Evolutionary conservation across 2,888 invertebrate genomes (phyloP).

Genomic region (Dryobotodes eremita): DNA sequence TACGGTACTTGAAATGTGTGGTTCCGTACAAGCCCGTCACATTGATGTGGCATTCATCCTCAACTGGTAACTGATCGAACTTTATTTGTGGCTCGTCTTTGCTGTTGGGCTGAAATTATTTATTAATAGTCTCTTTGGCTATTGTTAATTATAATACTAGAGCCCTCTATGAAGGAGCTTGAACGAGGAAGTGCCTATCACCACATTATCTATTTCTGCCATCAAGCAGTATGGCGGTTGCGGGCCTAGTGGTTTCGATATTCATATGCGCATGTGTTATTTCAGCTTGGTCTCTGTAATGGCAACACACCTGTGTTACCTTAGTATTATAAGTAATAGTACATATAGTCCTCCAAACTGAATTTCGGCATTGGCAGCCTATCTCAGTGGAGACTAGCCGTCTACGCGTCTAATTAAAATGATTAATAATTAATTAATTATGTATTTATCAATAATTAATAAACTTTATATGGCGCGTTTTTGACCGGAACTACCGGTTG

Average conservation of each 20-base stretch:
- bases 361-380: too few relatives aligned
- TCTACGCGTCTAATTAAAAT: too few relatives aligned
- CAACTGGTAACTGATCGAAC: slow-evolving; percentile 65
- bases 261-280: neutral
- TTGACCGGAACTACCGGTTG: too few relatives aligned
- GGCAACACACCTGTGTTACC: neutral
- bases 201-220: neutral
- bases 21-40: slow-evolving; percentile 74
- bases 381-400: too few relatives aligned
- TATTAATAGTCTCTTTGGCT: neutral
- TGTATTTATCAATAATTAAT: too few relatives aligned
- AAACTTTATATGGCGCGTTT: too few relatives aligned
- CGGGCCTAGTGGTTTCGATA: neutral
- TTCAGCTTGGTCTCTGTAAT: neutral
- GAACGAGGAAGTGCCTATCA: neutral
- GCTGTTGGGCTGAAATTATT: slow-evolving; percentile 69
- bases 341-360: too few relatives aligned
- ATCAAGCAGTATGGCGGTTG: neutral
- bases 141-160: neutral
- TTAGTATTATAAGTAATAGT: neutral
- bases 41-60: slow-evolving; percentile 70
- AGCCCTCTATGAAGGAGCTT: neutral
- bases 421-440: too few relatives aligned
- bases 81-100: slow-evolving; percentile 57
- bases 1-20: slow-evolving; percentile 68